A percentile compares a stretch with the other conserved stretches of the same genome.
Conservation (phyloP, 2,797 vertebrate genomes). For the Neosilurus hyrtlii region DNA sequence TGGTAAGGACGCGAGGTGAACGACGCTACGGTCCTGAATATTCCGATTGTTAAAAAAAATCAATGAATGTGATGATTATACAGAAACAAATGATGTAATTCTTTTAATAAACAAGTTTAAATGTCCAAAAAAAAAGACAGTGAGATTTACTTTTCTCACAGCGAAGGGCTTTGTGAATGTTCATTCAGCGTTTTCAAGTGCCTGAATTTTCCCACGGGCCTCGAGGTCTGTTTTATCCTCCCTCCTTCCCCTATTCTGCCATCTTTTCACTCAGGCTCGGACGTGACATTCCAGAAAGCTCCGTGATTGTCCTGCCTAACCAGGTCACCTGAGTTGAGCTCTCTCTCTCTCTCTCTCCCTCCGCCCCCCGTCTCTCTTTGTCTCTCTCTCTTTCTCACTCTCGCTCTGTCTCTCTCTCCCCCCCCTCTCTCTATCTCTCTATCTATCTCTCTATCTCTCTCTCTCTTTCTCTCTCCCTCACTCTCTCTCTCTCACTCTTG, state of each 20-base stretch:
- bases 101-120: background rate
- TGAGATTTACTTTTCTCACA: background rate
- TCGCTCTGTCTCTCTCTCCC: no score
- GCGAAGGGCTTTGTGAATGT: background rate
- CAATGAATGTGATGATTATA: background rate
- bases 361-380: background rate
- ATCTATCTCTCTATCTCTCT: background rate
- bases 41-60: background rate
- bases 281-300: conserved; percentile 13
- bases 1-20: conserved; percentile 64
- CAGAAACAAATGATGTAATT: background rate
- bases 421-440: no score
- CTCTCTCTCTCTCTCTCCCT: background rate
- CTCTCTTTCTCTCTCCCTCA: no score
- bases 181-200: conserved; percentile 1
- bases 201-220: background rate
- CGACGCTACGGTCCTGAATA: background rate
- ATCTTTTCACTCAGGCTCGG: background rate
- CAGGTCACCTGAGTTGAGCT: background rate
- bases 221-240: background rate
- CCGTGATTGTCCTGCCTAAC: background rate
- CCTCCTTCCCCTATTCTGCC: background rate
- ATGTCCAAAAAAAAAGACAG: background rate
- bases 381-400: no score
- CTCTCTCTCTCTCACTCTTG: no score